Percentiles rank a stretch among this genome's conserved stretches.
phyloP scores from a whole-genome alignment of 2,888 invertebrate species.

The Ochlodes sylvanus region DNA sequence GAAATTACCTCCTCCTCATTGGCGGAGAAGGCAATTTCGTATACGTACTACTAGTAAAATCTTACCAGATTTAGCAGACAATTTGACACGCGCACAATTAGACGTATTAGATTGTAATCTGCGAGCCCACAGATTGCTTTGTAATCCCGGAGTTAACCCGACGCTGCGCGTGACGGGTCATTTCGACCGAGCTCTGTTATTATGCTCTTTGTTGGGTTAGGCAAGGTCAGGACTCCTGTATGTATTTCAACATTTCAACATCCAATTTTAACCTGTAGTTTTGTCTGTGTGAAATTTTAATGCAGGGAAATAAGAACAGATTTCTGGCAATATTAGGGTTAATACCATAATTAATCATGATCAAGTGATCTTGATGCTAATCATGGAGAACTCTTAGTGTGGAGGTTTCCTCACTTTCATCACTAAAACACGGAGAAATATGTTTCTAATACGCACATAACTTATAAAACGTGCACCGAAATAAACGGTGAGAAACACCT shows the following conservation, averaged over 20 bases:
- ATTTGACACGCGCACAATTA: slow-evolving; percentile 3
- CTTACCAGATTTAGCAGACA: not conserved
- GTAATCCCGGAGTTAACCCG: slow-evolving; percentile 32
- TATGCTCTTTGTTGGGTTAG: slow-evolving; percentile 27
- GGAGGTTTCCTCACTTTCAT: too few relatives aligned
- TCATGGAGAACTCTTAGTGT: too few relatives aligned
- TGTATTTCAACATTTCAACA: not conserved
- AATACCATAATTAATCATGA: too few relatives aligned
- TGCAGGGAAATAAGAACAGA: too few relatives aligned
- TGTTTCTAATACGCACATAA: too few relatives aligned
- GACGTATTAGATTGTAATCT: slow-evolving; percentile 25
- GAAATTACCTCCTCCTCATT: too few relatives aligned
- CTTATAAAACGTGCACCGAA: too few relatives aligned
- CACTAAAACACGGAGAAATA: too few relatives aligned
- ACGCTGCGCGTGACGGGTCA: slow-evolving; percentile 25
- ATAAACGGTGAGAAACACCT: too few relatives aligned
- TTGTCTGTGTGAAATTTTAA: not conserved
- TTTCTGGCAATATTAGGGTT: too few relatives aligned
- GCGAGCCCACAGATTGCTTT: slow-evolving; percentile 29
- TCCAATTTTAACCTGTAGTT: not conserved
- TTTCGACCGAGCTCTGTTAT: slow-evolving; percentile 21
- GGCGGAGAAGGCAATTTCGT: too few relatives aligned
- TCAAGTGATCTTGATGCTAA: too few relatives aligned
- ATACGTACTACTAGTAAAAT: not conserved
- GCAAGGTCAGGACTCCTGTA: not conserved